Conservation (phyloP, 2,888 invertebrate species). For the Heteromurus nitidus region DNA sequence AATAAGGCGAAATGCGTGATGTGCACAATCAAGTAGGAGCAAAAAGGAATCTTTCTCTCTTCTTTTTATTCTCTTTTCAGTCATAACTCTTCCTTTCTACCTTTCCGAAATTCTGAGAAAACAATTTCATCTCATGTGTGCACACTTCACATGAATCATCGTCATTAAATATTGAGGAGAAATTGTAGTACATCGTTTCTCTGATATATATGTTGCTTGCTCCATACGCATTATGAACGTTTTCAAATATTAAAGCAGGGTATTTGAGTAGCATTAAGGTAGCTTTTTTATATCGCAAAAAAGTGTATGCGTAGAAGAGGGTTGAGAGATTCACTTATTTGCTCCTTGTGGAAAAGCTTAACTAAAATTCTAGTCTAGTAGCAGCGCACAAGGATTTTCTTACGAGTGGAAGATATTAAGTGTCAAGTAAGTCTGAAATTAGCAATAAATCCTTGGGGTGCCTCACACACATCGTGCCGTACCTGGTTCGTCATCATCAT, state of each 20-base stretch:
- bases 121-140: slow-evolving; percentile 27
- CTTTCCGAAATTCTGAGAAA: not conserved
- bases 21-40: too few relatives aligned
- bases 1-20: too few relatives aligned
- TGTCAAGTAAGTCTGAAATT: slow-evolving; percentile 49
- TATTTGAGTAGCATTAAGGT: too few relatives aligned
- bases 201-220: too few relatives aligned
- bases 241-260: slow-evolving; percentile 1
- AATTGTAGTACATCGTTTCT: not conserved
- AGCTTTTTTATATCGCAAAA: too few relatives aligned
- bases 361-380: too few relatives aligned
- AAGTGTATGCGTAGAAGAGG: too few relatives aligned
- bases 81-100: not conserved
- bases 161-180: slow-evolving; percentile 41
- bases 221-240: not conserved
- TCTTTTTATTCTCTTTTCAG: not conserved
- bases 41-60: too few relatives aligned
- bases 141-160: slow-evolving; percentile 14
- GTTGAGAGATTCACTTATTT: too few relatives aligned
- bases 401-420: slow-evolving; percentile 26
- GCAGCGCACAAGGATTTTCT: not conserved
- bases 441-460: slow-evolving; percentile 48
- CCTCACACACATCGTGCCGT: slow-evolving; percentile 6
- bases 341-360: too few relatives aligned
- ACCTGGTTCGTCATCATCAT: slow-evolving; percentile 13